Conservation (phyloP, 2,888 invertebrate species). For the Caenorhabditis sinica region DNA sequence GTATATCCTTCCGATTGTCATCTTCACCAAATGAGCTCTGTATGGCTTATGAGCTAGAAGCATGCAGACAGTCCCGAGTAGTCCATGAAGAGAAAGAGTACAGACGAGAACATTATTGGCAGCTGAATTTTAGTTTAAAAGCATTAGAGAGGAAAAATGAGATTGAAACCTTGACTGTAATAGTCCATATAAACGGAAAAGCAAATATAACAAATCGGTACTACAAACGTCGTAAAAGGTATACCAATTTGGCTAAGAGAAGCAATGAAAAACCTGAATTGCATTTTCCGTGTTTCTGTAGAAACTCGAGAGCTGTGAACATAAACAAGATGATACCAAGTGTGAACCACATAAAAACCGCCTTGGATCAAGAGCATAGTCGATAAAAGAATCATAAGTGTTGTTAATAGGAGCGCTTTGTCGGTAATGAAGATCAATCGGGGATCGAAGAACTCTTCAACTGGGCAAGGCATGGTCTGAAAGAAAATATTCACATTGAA, state of each 20-base stretch:
- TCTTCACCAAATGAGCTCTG: background rate
- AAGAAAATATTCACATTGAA: background rate
- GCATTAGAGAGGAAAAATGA: no score
- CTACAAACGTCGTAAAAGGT: background rate
- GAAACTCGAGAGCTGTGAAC: constrained; percentile 20
- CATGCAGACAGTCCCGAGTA: constrained; percentile 13
- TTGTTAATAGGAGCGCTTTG: constrained; percentile 1
- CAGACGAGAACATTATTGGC: constrained; percentile 22
- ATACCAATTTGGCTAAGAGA: constrained; percentile 9
- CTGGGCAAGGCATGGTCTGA: constrained; percentile 23
- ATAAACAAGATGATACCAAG: constrained; percentile 35
- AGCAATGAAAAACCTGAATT: constrained; percentile 24
- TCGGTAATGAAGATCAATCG: constrained; percentile 9
- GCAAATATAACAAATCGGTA: constrained; percentile 29
- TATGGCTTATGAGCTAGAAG: constrained; percentile 20
- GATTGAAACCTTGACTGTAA: constrained; percentile 29
- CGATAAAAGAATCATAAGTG: background rate
- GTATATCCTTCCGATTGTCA: background rate
- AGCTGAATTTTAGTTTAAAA: constrained; percentile 4
- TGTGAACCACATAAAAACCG: constrained; percentile 6
- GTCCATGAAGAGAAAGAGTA: constrained; percentile 2
- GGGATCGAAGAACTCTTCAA: constrained; percentile 15
- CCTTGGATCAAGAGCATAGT: constrained; percentile 1
- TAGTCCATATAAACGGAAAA: constrained; percentile 26
- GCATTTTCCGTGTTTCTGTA: constrained; percentile 14